Base-by-base conservation (phyloP, 2,797 vertebrate genomes). In the Podarcis siculus region DNA sequence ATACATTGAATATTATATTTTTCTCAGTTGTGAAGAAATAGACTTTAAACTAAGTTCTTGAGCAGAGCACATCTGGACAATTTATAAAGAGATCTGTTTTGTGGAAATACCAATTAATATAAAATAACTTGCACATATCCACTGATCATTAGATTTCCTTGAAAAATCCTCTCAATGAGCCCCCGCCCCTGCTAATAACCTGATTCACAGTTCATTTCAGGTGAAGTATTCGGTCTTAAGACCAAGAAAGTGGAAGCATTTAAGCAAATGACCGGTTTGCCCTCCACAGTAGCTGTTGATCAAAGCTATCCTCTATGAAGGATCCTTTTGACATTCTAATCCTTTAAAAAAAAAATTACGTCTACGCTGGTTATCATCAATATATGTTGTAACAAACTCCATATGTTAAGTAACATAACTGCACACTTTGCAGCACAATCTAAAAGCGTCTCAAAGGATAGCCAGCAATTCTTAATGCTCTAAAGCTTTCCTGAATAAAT, bases 1-100 rank as follows among this genome's bases (percentile, higher is more conserved):
- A 96, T 90, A 93, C 87, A 96, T 55, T 96, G 35, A 96, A 94
- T 58, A 90, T 89, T 0, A 30, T 91, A 92, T 93, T 92, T 94
- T 89, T 95, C 83, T 93, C 86, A 92, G 92, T 92, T 94, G 82
- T 86, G 89, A 95, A 95, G 91, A 94, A 92, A 49, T 86, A 42
- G 72, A 82, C 90, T 92, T 73, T 90, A 91, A 87, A 89, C 30
- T 87, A 94, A 86, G 81, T 89, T 84, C 91, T 94, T 90, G 66
- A 81, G 87, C 32, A 90, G 92, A 92, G 91, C 90, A 94, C 23
- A 61, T 15, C 49, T 17, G 25, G 6, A 17, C 10, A 72, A 32
- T 35, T 72, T 35, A 32, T 35, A 17, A 72, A 35, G 71, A 72
- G 35, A 4, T 35, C 32, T 35, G 35, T 72, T 32, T 72, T 35